Base-by-base conservation (phyloP, 2,888 invertebrate species). In the Standfussiana lucernea region DNA sequence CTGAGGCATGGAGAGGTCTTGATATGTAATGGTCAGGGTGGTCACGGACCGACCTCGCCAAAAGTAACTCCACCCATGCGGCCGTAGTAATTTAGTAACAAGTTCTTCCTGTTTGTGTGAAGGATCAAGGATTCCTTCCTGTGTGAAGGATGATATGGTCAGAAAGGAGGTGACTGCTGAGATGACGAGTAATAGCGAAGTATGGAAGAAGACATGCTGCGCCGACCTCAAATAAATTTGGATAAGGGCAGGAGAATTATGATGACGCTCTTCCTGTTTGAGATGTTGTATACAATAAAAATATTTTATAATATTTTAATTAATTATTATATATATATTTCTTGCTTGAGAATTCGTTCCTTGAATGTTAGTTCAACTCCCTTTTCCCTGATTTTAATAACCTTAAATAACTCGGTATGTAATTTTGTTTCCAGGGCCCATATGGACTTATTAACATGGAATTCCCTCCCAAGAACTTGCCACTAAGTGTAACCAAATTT, bases 381-480 rank as follows among this genome's bases (percentile, higher is more conserved):
- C 15, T 59, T 32, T 69, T 15, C 2, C 24, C 4, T 28, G 13
- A 37, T 32, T 28, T 56, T 5, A 28, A 40, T 28, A 28, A 59
- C 28, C n/a, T 7, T 50, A 24, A 42, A 3, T n/a, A n/a, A 6
- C 24, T 62, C 32, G 11, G 10, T 32, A 0, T 21, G 13, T 28
- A 10, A n/a, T 62, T 80, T 64, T 18, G 10, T 66, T 89, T 40
- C 6, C 83, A 90, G 90, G 88, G 85, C 11, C 13, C 32, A 6
- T 83, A 88, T 21, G 47, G 64, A 15, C 13, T 89, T 11, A 76
- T n/a, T n/a, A 83, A 89, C 50, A 45, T 89, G 32, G 86, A 86
- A 21, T 66, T 90, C 0, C 89, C 89, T 24, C 87, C 89, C 0
- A 87, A 87, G 32, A 83, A 87, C 59, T 70, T 86, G 1, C 90